Conservation (phyloP, 2,888 invertebrate species). For the Archips xylosteana region DNA sequence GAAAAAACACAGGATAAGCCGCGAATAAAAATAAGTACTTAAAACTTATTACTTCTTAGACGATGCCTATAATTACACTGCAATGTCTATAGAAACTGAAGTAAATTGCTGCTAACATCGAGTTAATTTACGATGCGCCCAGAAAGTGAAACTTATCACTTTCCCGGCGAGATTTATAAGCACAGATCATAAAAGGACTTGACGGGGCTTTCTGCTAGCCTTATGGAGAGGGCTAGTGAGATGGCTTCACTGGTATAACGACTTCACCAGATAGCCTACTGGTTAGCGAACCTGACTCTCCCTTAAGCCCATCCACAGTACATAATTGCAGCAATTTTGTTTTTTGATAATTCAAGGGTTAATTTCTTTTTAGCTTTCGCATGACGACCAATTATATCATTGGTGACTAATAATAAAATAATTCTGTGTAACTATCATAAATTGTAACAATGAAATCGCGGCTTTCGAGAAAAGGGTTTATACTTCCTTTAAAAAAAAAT, state of each 20-base stretch:
- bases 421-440: no score
- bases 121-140: constrained; percentile 32
- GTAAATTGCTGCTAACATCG: constrained; percentile 25
- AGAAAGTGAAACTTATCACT: constrained; percentile 37
- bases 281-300: background rate
- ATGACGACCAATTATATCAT: no score
- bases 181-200: constrained; percentile 36
- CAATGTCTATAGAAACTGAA: constrained; percentile 31
- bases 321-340: no score
- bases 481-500: no score
- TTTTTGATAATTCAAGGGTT: no score
- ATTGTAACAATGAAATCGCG: no score
- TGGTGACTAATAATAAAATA: no score
- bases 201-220: constrained; percentile 24
- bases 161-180: constrained; percentile 21
- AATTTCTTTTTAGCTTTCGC: no score
- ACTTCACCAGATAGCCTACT: background rate
- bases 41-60: no score
- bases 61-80: constrained; percentile 9
- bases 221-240: constrained; percentile 10
- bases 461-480: no score
- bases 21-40: no score
- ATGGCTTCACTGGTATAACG: background rate
- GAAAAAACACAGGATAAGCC: no score
- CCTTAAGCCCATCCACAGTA: background rate